These are phyloP conservation scores for Polyommatus iphigenia DNA, from an alignment of 2,888 invertebrate genomes.

Conservation along the genomic window DNA sequence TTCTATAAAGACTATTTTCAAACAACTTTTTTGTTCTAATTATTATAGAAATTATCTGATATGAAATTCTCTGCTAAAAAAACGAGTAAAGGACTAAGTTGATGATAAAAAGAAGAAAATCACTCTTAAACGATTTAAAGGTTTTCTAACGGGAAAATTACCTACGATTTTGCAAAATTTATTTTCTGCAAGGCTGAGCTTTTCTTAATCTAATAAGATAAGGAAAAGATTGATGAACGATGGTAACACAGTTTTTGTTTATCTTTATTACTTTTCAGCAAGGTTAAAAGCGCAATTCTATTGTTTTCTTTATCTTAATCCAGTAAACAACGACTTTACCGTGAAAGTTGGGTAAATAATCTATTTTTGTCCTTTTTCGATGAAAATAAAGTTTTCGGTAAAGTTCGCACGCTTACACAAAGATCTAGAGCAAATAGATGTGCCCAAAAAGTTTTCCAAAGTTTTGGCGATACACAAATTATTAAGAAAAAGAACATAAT, in stretches of 20 bases:
- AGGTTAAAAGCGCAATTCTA: background rate
- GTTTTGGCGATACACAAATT: background rate
- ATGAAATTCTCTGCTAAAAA: background rate
- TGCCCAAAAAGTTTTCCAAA: background rate
- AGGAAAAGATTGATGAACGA: constrained; percentile 1
- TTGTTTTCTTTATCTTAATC: background rate
- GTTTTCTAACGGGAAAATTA: background rate
- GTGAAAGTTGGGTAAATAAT: background rate
- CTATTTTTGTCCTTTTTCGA: background rate
- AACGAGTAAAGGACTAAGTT: background rate
- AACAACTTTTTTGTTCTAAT: background rate
- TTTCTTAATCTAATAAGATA: background rate
- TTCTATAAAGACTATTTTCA: constrained; percentile 14
- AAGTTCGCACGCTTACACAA: background rate
- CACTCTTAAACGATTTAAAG: background rate
- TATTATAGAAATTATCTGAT: background rate
- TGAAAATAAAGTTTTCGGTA: background rate
- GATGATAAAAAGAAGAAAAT: too few species aligned
- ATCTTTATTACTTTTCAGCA: constrained; percentile 15
- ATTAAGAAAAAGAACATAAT: too few species aligned
- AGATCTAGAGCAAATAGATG: background rate
- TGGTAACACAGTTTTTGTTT: background rate
- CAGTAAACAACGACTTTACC: constrained; percentile 4
- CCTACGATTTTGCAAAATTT: background rate
- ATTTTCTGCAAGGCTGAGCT: background rate